Base-by-base conservation (phyloP, 2,888 invertebrate species). In the Phania funesta region DNA sequence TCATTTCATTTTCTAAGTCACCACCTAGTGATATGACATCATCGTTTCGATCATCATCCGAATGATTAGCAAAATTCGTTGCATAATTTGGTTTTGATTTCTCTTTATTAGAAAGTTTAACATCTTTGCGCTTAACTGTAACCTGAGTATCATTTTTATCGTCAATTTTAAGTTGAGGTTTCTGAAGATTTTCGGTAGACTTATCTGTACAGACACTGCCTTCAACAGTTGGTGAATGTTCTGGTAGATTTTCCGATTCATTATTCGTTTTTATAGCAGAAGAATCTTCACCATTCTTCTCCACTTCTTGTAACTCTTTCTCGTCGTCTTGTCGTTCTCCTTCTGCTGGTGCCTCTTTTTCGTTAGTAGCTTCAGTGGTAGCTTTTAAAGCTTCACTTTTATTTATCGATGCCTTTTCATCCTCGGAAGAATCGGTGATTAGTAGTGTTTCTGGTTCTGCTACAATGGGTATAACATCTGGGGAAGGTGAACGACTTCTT, bases 371-470 rank as follows among this genome's bases (percentile, higher is more conserved):
- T 50, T 68, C 70, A 26, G 50, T 71, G 1, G 26, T 7, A 13
- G 32, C 24, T 8, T 5, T 35, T 35, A 68, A 26, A 8, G 46
- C 0, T 58, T 62, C 13, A 18, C 46, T 62, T 44, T 62, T 78
- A 11, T 35, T 54, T 13, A 2, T 22, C 4, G 22, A 13, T 2
- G 1, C 6, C 18, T 58, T 85, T 88, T 92, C 78, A 83, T 87
- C 87, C 89, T 92, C 87, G 87, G 92, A 84, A 87, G 92, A 88
- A 91, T 93, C 90, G 70, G 87, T 88, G 29, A 93, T 93, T 22
- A 92, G 92, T 3, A 93, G 91, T 0, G 93, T 92, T 89, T 93
- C 93, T 0, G 92, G 90, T 81, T 89, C 90, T 0, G 88, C 84
- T 50, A 89, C 86, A 58, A 91, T 90, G 3, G 90, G 87, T 62